Evolutionary conservation across 2,888 invertebrate genomes (phyloP).

Genomic region (Cheilosia pagana): DNA sequence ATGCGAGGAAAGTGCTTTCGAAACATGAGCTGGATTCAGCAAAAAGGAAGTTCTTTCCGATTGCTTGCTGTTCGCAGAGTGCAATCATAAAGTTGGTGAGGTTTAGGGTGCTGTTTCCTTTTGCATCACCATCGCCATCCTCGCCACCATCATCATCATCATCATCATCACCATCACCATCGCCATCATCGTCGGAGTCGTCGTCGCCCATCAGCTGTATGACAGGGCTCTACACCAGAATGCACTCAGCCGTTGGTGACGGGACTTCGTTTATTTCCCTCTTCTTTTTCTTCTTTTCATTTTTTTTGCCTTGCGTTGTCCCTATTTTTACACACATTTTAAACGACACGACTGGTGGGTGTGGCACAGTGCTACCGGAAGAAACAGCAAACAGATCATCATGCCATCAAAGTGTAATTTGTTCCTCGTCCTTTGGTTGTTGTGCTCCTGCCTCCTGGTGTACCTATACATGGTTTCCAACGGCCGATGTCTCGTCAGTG

Average conservation of each 20-base stretch:
- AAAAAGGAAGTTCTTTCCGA: conserved; percentile 65
- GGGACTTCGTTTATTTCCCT: conserved; percentile 44
- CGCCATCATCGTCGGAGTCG: conserved; percentile 9
- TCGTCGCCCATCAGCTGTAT: conserved; percentile 76
- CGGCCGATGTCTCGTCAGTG: conserved; percentile 68
- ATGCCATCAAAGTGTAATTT: conserved; percentile 71
- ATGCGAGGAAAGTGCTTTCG: conserved; percentile 58
- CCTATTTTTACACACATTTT: conserved; percentile 45
- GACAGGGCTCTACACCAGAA: conserved; percentile 69
- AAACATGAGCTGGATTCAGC: conserved; percentile 62
- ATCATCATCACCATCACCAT: conserved; percentile 76
- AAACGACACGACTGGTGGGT: conserved; percentile 21
- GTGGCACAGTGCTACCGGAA: conserved; percentile 57
- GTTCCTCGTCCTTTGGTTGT: conserved; percentile 53
- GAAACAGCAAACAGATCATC: conserved; percentile 69
- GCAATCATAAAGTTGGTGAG: conserved; percentile 61
- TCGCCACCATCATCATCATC: conserved; percentile 77
- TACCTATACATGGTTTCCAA: conserved; percentile 39
- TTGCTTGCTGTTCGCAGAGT: conserved; percentile 54
- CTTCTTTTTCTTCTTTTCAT: conserved; percentile 11
- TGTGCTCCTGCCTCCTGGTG: background rate
- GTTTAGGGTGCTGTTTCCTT: conserved; percentile 53
- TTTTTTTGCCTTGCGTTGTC: conserved; percentile 14
- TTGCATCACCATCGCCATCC: conserved; percentile 30
- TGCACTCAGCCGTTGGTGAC: conserved; percentile 73